Base-by-base conservation (phyloP, 1,140 invertebrate genomes). In the Calycopis cecrops region DNA sequence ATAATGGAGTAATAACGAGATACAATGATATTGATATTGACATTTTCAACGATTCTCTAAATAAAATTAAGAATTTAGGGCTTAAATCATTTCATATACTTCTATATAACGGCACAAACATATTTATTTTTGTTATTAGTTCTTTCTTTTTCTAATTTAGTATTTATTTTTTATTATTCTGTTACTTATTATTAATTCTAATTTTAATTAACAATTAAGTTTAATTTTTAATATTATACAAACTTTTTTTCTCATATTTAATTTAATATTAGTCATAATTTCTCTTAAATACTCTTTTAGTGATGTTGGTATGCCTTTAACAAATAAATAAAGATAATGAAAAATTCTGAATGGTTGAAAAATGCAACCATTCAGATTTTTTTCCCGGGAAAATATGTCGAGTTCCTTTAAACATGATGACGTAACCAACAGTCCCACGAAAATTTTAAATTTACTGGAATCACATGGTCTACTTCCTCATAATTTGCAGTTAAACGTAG, bases 401-500 rank as follows among this genome's bases (percentile, higher is more conserved):
- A 51, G 60, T 35, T 57, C 60, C 57, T 69, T 51, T 49, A 65
- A 71, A 53, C 48, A 57, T 37, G 55, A 71, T 62, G 65, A 76
- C 57, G 59, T 62, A 67, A 62, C 60, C 56, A 69, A 62, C 60
- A 69, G 59, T 71, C 62, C 66, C 56, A 71, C 54, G 52, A 51
- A 69, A 49, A 68, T 69, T 73, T 68, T 73, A 52, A 69, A 66
- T 51, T 64, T 62, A 55, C 59, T 67, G 60, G 59, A 65, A 50
- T 63, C 63, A 59, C 59, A 58, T 57, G 76, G 74, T 61, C 51
- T 80, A 44, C 73, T 74, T 70, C 69, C 67, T 59, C 70, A 79
- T 60, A 77, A 73, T 67, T 62, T 80, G 44, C 59, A 65, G 63
- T 65, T 74, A 53, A 78, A 78, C 68, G 67, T 79, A 52, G 63